A percentile compares a stretch with the other conserved stretches of the same genome.
Conservation (phyloP, 2,113 vertebrate genomes). For the Naja naja region DNA sequence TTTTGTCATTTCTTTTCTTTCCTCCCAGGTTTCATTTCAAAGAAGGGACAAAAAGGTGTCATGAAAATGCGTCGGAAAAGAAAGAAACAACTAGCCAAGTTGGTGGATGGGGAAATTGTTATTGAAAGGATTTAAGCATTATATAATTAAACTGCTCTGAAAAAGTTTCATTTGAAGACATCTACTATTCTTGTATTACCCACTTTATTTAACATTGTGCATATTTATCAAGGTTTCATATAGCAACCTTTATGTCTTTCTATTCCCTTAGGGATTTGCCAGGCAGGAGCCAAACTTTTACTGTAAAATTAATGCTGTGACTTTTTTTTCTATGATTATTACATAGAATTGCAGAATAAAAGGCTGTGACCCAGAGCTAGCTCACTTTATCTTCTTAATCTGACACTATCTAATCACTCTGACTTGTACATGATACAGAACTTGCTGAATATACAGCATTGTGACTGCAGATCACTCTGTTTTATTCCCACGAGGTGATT, state of each 20-base stretch:
- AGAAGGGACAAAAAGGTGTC: slow-evolving; percentile 36
- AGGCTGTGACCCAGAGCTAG: background rate
- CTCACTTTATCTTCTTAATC: background rate
- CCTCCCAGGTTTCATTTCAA: slow-evolving; percentile 57
- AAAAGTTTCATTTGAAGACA: slow-evolving; percentile 27
- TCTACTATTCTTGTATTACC: background rate
- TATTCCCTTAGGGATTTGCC: background rate
- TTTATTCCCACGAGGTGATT: background rate
- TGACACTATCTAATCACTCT: background rate
- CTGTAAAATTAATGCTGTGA: background rate
- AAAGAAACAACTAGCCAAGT: slow-evolving; percentile 53
- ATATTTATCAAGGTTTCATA: slow-evolving; percentile 42
- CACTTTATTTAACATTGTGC: slow-evolving; percentile 39
- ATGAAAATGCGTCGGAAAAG: slow-evolving; percentile 66
- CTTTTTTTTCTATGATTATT: background rate
- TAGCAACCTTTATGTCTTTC: slow-evolving; percentile 32
- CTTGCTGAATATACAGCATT: background rate
- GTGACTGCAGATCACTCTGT: background rate
- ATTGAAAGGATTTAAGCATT: slow-evolving; percentile 42
- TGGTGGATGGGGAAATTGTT: slow-evolving; percentile 6
- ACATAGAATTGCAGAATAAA: background rate
- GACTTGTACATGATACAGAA: background rate
- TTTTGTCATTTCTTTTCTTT: slow-evolving; percentile 6
- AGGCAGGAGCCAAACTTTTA: slow-evolving; percentile 13
- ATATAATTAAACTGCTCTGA: slow-evolving; percentile 15